Percentiles rank a stretch among this genome's conserved stretches.
Evolutionary conservation across 2,888 invertebrate genomes (phyloP).

Genomic region (Ischnura elegans): DNA sequence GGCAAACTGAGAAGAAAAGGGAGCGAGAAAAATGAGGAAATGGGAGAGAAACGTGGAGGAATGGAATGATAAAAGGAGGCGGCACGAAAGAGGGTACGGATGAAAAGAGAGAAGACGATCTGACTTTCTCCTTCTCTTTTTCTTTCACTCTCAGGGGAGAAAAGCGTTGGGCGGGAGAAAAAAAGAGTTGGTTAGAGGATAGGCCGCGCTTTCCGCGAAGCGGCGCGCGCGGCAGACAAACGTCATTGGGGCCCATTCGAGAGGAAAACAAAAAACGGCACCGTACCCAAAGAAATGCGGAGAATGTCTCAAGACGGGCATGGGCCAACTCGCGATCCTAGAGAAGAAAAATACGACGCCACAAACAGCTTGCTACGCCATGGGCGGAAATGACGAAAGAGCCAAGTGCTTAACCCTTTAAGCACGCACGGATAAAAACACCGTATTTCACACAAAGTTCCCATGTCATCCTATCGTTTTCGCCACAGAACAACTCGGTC

Average conservation of each 20-base stretch:
- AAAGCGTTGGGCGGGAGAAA: neutral
- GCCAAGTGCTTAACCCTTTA: neutral
- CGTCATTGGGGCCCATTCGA: slow-evolving; percentile 26
- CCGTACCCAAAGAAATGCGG: neutral
- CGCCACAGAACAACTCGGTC: too few species aligned
- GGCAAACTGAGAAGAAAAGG: slow-evolving; percentile 5
- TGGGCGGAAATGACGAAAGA: neutral
- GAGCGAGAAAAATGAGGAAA: neutral
- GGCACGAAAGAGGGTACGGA: too few species aligned
- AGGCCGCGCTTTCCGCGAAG: neutral
- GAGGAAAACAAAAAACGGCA: neutral
- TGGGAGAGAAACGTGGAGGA: too few species aligned
- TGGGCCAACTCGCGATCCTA: neutral
- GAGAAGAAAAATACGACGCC: neutral
- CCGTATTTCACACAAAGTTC: too few species aligned
- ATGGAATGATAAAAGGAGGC: too few species aligned
- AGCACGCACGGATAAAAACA: too few species aligned
- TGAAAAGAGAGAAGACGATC: neutral
- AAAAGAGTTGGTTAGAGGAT: neutral
- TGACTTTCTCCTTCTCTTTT: too few species aligned
- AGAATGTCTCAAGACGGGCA: neutral
- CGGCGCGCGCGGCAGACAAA: neutral
- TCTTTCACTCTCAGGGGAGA: neutral
- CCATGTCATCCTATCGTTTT: too few species aligned
- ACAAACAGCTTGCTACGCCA: neutral